Base-by-base conservation (phyloP, 2,888 invertebrate species). In the Lobophora halterata region DNA sequence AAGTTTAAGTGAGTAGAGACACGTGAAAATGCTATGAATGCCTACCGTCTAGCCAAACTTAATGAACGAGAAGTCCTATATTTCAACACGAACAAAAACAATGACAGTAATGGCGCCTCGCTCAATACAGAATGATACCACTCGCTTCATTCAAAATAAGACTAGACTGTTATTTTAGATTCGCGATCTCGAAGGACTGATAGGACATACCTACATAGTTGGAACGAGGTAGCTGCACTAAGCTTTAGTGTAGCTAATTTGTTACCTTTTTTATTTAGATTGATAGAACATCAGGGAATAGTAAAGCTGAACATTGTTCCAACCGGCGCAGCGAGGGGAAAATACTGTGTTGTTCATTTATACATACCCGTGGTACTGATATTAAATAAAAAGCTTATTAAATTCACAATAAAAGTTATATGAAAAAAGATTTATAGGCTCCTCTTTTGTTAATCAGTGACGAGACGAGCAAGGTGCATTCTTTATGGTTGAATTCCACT, bases 101-200 rank as follows among this genome's bases (percentile, higher is more conserved):
- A 8, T 8, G 20, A 13, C 10, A 26, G 10, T 30, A 33, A 43
- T 25, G 42, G 42, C 37, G 42, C 42, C 42, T 29, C 25, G 32
- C 32, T 43, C 42, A 37, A 37, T 43, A 37, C 36, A 32, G 37
- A 43, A 33, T 43, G 42, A 29, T 37, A 18, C 33, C 43, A 37
- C 21, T 43, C 37, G 29, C 37, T 43, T 33, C 23, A 39, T 28
- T 9, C 32, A 34, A 38, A 43, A 43, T 30, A 43, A 43, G 29
- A 33, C 31, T 40, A 43, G 37, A 36, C 39, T 44, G 27, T 37
- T 50, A 50, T 49, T 53, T 52, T 42, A 36, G 44, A 38, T 28
- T 13, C 27, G 12, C 42, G 53, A 53, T 53, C 53, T 50, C 48
- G 24, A 43, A 42, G 50, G 48, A 53, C 48, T 53, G 53, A 50